phyloP scores from a whole-genome alignment of 2,888 invertebrate species.

The Alentia gelatinosa region DNA sequence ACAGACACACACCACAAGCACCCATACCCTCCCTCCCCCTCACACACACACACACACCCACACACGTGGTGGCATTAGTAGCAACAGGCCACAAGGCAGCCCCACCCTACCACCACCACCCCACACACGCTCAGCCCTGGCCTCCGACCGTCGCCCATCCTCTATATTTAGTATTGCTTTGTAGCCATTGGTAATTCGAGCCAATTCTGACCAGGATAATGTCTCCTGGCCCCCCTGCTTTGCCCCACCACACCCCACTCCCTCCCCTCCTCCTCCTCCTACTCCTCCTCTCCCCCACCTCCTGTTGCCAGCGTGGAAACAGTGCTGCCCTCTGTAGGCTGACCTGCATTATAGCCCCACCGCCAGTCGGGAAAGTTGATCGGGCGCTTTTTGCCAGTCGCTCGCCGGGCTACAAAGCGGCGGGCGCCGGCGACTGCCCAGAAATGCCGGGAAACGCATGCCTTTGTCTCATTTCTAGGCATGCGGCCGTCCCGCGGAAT shows the following conservation, averaged over 20 bases:
- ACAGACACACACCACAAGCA: too few species aligned
- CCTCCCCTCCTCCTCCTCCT: background rate
- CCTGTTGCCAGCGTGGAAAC: constrained; percentile 6
- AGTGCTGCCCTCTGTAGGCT: background rate
- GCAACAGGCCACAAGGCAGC: background rate
- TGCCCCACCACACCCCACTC: background rate
- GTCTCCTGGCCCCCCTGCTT: background rate
- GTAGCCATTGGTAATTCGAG: constrained; percentile 35
- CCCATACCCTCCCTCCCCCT: too few species aligned
- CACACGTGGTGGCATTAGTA: background rate
- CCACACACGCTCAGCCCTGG: background rate
- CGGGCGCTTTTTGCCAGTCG: background rate
- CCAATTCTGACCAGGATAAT: constrained; percentile 49
- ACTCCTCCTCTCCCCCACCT: background rate
- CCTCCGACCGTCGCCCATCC: background rate
- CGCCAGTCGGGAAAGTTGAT: background rate
- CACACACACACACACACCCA: too few species aligned
- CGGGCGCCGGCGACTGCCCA: background rate
- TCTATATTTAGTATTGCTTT: constrained; percentile 45
- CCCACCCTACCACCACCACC: background rate
- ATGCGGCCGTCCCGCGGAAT: background rate
- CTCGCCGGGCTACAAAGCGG: constrained; percentile 16
- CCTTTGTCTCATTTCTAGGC: constrained; percentile 45
- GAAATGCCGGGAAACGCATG: constrained; percentile 3
- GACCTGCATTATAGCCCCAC: constrained; percentile 38